These are phyloP conservation scores for Siphlonurus alternatus DNA, from an alignment of 2,888 invertebrate species.

Conservation along the genomic window DNA sequence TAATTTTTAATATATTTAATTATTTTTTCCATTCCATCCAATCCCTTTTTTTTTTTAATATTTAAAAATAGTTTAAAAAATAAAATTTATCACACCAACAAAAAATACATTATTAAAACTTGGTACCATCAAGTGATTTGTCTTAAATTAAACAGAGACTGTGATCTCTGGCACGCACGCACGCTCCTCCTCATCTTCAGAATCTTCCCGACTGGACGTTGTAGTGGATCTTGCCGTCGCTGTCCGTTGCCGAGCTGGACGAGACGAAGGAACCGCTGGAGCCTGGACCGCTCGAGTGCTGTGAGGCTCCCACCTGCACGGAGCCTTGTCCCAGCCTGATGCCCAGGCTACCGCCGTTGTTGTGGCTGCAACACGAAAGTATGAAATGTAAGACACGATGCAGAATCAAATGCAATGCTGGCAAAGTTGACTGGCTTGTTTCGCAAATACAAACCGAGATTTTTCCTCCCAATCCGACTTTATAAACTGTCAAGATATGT, in stretches of 20 bases:
- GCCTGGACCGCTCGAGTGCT: constrained; percentile 23
- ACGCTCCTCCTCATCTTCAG: constrained; percentile 15
- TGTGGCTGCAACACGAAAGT: not conserved
- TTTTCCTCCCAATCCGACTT: no score
- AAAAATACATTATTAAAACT: not conserved
- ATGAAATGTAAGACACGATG: no score
- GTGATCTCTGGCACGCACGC: no score
- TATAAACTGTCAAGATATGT: no score
- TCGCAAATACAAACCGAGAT: no score
- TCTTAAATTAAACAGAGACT: not conserved
- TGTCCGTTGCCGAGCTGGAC: constrained; percentile 29
- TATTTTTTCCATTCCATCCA: no score
- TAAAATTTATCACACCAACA: not conserved
- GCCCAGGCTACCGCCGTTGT: not conserved
- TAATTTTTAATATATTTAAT: no score
- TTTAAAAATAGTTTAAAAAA: not conserved
- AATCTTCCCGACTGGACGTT: constrained; percentile 32
- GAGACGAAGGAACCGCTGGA: constrained; percentile 32
- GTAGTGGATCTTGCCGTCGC: constrained; percentile 31
- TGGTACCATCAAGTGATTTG: not conserved
- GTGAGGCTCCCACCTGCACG: not conserved
- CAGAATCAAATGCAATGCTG: no score
- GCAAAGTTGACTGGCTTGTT: no score
- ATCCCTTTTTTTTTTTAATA: not conserved
- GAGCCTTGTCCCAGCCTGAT: not conserved